Conservation (phyloP, 1,140 invertebrate species). For the Tetramorium parvispinum region DNA sequence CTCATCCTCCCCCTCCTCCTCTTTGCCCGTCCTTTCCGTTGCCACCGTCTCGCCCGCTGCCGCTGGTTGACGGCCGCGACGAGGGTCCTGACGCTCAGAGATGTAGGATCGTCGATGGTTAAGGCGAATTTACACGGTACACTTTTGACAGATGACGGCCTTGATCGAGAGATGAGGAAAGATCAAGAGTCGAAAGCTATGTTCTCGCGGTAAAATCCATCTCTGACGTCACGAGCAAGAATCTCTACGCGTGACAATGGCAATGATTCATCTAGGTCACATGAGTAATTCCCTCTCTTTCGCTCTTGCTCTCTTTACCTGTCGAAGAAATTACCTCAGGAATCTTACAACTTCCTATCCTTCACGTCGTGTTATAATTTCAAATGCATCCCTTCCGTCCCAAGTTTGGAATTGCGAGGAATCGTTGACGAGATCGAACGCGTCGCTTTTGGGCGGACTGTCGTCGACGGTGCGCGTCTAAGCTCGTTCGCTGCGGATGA, state of each 20-base stretch:
- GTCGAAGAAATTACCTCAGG: not conserved
- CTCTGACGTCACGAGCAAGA: not conserved
- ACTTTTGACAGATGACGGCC: not conserved
- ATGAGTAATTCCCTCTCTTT: not conserved
- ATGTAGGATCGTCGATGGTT: constrained; percentile 68
- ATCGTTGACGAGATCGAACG: not conserved
- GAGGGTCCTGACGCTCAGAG: constrained; percentile 71
- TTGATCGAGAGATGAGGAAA: not conserved
- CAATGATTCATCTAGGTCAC: not conserved
- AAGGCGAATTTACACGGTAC: constrained; percentile 53
- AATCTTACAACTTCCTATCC: not conserved
- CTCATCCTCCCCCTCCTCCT: constrained; percentile 21
- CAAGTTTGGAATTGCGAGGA: not conserved
- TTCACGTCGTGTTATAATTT: not conserved
- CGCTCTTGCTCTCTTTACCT: no score
- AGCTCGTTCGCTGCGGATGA: constrained; percentile 6
- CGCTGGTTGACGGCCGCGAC: constrained; percentile 71
- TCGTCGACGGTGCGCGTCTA: not conserved
- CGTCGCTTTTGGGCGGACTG: not conserved
- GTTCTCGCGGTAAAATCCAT: not conserved
- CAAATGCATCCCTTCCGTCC: not conserved
- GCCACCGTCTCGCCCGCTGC: constrained; percentile 62
- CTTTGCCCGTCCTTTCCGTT: constrained; percentile 11
- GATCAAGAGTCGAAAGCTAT: not conserved
- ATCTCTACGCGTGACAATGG: not conserved